A percentile compares a stretch with the other conserved stretches of the same genome.
Evolutionary conservation across 2,113 vertebrate species (phyloP).

Genomic region (Ahaetulla prasina): DNA sequence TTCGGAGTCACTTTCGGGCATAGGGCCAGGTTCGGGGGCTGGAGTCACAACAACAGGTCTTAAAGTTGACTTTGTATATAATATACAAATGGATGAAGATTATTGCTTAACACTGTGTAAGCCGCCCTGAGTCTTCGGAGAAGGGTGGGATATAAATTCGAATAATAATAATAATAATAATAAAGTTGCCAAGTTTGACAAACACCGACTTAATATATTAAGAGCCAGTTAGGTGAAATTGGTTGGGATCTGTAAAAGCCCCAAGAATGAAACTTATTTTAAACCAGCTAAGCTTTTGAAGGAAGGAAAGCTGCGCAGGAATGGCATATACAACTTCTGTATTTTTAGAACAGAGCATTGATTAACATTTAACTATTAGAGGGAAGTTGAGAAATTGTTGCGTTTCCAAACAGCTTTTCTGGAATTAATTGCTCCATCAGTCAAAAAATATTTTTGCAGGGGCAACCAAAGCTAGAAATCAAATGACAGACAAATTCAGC

Average conservation of each 20-base stretch:
- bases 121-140: no score
- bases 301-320: neutral
- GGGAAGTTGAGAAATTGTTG: neutral
- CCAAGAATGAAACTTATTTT: neutral
- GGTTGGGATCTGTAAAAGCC: neutral
- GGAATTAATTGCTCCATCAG: neutral
- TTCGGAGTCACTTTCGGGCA: no score
- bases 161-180: no score
- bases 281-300: neutral
- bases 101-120: no score
- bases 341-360: neutral
- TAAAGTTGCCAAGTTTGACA: neutral
- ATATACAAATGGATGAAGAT: no score
- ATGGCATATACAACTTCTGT: neutral
- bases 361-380: neutral
- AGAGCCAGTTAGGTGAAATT: neutral
- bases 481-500: neutral
- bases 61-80: no score
- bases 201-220: neutral
- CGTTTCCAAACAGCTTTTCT: neutral
- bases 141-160: no score
- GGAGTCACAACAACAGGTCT: no score
- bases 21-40: no score
- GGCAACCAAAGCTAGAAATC: neutral
- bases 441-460: neutral